Percentiles rank a stretch among this genome's conserved stretches.
Conservation (phyloP, 2,113 vertebrate genomes). For the Psettodes erumei region DNA sequence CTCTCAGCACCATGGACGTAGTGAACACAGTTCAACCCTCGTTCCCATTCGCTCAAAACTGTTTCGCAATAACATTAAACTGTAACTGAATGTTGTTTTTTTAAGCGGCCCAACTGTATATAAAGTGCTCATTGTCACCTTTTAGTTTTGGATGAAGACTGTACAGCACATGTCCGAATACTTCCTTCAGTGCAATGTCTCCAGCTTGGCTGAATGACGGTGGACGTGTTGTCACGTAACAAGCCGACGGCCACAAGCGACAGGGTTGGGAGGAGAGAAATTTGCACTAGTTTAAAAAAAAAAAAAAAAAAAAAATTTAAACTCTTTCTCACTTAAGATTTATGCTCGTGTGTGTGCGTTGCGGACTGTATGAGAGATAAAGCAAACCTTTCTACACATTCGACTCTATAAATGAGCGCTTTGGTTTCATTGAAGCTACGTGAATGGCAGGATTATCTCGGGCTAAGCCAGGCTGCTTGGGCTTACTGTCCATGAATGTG, state of each 20-base stretch:
- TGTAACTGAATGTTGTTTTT: constrained; percentile 74
- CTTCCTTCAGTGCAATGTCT: constrained; percentile 87
- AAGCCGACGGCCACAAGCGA: constrained; percentile 63
- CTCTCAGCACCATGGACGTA: constrained; percentile 74
- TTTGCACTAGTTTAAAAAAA: constrained; percentile 40
- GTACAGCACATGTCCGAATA: constrained; percentile 76
- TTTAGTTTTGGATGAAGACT: constrained; percentile 68
- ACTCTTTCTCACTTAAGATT: constrained; percentile 7
- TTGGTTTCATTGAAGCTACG: constrained; percentile 90
- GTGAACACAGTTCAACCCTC: constrained; percentile 52
- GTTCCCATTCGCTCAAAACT: constrained; percentile 42
- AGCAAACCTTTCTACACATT: constrained; percentile 85
- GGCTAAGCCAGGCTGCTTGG: constrained; percentile 81
- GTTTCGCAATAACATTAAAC: constrained; percentile 42
- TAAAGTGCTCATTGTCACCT: constrained; percentile 77
- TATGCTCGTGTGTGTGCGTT: constrained; percentile 39
- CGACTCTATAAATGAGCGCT: constrained; percentile 97
- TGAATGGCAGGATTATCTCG: constrained; percentile 87
- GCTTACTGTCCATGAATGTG: constrained; percentile 80
- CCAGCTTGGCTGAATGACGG: constrained; percentile 85
- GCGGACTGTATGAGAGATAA: constrained; percentile 37
- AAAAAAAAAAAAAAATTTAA: constrained; percentile 30
- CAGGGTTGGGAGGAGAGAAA: constrained; percentile 47
- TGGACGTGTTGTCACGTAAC: constrained; percentile 82
- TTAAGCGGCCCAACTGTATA: constrained; percentile 81